Conservation (phyloP, 2,113 vertebrate genomes). For the Pelecanus crispus region DNA sequence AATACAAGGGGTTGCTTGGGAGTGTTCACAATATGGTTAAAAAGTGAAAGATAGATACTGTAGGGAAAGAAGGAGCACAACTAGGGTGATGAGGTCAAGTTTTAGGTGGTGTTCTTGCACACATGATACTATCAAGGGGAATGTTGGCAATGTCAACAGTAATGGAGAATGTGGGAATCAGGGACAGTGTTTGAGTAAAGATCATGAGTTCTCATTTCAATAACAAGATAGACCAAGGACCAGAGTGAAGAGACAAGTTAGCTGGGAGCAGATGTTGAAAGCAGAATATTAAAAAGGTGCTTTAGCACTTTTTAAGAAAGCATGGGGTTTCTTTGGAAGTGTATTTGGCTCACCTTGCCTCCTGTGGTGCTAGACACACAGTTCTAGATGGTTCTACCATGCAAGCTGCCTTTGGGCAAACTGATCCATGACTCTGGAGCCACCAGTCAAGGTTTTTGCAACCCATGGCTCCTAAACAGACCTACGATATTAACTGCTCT, state of each 20-base stretch:
- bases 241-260: background rate
- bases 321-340: background rate
- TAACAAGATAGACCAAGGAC: background rate
- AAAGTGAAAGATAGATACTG: background rate
- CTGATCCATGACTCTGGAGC: fast-evolving
- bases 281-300: background rate
- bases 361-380: background rate
- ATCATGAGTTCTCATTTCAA: background rate
- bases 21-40: background rate
- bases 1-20: background rate
- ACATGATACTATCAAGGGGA: background rate
- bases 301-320: background rate
- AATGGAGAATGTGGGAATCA: background rate
- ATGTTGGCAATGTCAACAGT: background rate
- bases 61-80: background rate
- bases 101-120: background rate
- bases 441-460: background rate
- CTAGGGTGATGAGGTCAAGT: background rate
- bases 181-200: background rate
- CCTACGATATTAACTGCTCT: background rate
- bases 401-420: background rate
- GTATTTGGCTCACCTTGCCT: background rate
- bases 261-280: background rate
- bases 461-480: background rate
- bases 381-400: background rate